Evolutionary conservation across 2,113 vertebrate species (phyloP), one percentile per base, ranked within the genome.

Genomic region (Ornithorhynchus anatinus): DNA sequence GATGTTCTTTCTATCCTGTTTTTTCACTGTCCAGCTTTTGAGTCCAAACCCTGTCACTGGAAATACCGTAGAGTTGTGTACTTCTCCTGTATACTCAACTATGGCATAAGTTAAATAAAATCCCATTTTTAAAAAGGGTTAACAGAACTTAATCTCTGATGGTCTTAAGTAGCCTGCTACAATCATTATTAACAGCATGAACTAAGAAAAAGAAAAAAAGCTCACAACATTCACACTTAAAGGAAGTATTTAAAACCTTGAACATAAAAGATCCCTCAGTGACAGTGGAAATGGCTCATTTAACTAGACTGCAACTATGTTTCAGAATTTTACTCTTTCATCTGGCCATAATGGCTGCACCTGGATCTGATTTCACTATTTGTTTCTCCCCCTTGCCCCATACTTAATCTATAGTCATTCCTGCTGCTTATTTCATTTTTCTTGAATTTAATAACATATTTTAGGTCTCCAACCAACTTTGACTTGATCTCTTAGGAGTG

Each of bases 141-240:
- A 59, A 38, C 20, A 45, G 45, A 71, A 50, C n/a, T 54, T 39
- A 75, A n/a, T 37, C 13, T 48, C 39, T 42, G 4, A 5, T 16
- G 22, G 58, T 23, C 32, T 53, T 63, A 63, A 67, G 39, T 58
- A 10, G 6, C 10, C 43, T 12, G 22, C 19, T 53, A 44, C 29
- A 58, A 3, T 25, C 44, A 62, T 48, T 75, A 59, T 29, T 38
- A 53, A 10, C 43, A 56, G 5, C 36, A 36, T 6, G 25, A 48
- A 11, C 32, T 31, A 51, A 69, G 38, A 51, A 48, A 62, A 70
- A 25, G n/a, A n/a, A n/a, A n/a, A n/a, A n/a, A n/a, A n/a, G 58
- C 36, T 67, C 35, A 62, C 58, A 65, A 71, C 53, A 66, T 38
- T 58, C 19, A 58, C 13, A 2, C 4, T 17, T 17, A 59, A 20